Percentiles rank a stretch among this genome's conserved stretches.
These are phyloP conservation scores for Aricia agestis DNA, from an alignment of 1,140 invertebrate genomes.

Conservation along the genomic window DNA sequence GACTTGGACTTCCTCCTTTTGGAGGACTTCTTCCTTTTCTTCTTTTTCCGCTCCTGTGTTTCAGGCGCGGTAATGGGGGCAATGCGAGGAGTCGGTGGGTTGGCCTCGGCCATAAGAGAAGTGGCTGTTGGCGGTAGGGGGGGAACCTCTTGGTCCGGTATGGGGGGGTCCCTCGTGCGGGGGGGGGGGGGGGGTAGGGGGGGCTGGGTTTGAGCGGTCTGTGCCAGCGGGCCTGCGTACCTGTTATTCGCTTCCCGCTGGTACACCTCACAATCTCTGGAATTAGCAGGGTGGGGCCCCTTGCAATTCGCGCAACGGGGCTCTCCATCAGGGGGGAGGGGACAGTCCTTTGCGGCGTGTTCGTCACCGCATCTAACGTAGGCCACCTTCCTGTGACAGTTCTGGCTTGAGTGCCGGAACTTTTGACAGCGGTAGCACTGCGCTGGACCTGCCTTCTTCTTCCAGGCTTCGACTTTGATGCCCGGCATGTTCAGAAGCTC, in stretches of 20 bases:
- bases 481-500: not conserved
- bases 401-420: conserved; percentile 1
- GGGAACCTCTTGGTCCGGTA: not conserved
- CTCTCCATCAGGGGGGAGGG: not conserved
- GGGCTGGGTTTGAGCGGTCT: too few relatives aligned
- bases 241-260: conserved; percentile 1
- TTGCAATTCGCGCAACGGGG: conserved; percentile 18
- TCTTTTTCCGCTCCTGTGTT: not conserved
- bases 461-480: conserved; percentile 1
- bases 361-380: conserved; percentile 4
- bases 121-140: not conserved
- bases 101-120: not conserved
- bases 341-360: conserved; percentile 15
- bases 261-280: not conserved
- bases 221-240: not conserved
- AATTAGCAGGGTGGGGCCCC: conserved; percentile 17
- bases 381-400: not conserved
- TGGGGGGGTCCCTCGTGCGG: not conserved
- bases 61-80: not conserved
- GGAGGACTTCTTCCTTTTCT: not conserved
- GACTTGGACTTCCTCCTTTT: too few relatives aligned
- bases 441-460: not conserved
- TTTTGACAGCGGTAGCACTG: conserved; percentile 15
- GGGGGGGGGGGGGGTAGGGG: not conserved
- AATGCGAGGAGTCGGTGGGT: not conserved